phyloP scores from a whole-genome alignment of 2,113 vertebrate genomes.

The Tychaedon coryphoeus region DNA sequence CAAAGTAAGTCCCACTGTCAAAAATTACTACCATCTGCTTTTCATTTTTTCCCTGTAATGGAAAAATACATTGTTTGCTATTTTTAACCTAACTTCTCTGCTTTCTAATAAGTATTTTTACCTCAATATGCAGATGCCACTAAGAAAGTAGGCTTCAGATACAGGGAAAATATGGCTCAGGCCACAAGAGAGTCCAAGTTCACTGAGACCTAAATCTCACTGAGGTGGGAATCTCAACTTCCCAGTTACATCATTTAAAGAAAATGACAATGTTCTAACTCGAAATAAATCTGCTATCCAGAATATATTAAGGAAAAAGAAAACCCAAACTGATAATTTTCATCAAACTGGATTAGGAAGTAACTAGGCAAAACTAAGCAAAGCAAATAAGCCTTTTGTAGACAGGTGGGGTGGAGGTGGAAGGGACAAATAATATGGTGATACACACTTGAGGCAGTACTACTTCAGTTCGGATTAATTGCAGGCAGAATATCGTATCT shows the following conservation, averaged over 20 bases:
- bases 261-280: neutral
- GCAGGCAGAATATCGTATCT: neutral
- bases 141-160: neutral
- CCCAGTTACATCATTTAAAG: neutral
- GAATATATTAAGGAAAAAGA: neutral
- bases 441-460: neutral
- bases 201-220: neutral
- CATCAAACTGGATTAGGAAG: neutral
- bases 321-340: neutral
- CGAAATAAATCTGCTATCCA: neutral
- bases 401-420: neutral
- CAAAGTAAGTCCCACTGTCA: neutral
- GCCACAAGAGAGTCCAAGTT: neutral
- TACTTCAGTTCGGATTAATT: neutral
- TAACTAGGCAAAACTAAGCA: neutral
- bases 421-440: neutral
- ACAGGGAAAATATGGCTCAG: neutral
- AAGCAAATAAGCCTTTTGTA: neutral
- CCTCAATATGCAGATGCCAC: neutral
- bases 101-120: constrained; percentile 2
- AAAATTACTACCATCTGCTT: constrained; percentile 27
- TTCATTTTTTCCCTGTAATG: constrained; percentile 3
- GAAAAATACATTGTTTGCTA: constrained; percentile 31
- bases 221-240: neutral
- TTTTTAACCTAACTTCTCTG: constrained; percentile 1